phyloP scores from a whole-genome alignment of 1,140 invertebrate species.

The Sycophila sp. region DNA sequence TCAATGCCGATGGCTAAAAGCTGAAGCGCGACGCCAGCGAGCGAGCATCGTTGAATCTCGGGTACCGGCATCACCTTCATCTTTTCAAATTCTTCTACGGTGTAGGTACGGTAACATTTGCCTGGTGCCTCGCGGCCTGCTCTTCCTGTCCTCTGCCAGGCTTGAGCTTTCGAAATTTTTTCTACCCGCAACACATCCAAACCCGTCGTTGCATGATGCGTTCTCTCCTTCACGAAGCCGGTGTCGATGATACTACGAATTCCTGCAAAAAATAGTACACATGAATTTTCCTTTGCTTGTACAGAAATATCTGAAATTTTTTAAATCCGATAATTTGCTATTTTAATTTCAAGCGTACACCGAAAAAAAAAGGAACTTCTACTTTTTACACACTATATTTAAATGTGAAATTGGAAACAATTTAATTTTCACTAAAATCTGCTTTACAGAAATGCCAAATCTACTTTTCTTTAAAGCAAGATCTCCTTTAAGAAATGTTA shows the following conservation, averaged over 20 bases:
- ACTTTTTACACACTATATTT: too few relatives aligned
- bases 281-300: too few relatives aligned
- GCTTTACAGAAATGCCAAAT: too few relatives aligned
- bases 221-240: conserved; percentile 91
- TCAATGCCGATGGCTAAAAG: conserved; percentile 86
- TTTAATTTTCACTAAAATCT: too few relatives aligned
- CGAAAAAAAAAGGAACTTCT: too few relatives aligned
- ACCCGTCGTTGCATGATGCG: conserved; percentile 83
- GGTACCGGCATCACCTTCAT: conserved; percentile 80
- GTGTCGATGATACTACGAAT: conserved; percentile 95
- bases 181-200: conserved; percentile 87
- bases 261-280: conserved; percentile 63
- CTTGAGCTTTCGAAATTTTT: conserved; percentile 89
- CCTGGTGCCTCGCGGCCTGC: conserved; percentile 89
- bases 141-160: conserved; percentile 89
- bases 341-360: too few relatives aligned
- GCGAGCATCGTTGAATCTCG: conserved; percentile 86
- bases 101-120: conserved; percentile 86
- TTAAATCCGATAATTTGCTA: too few relatives aligned
- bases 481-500: too few relatives aligned
- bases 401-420: too few relatives aligned
- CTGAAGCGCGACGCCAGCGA: conserved; percentile 82
- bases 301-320: neutral
- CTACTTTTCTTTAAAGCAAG: too few relatives aligned
- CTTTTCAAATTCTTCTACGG: conserved; percentile 75